Evolutionary conservation across 2,797 vertebrate species (phyloP), one percentile per base, ranked within the genome.

Genomic region (Sphenopsis melanotis): DNA sequence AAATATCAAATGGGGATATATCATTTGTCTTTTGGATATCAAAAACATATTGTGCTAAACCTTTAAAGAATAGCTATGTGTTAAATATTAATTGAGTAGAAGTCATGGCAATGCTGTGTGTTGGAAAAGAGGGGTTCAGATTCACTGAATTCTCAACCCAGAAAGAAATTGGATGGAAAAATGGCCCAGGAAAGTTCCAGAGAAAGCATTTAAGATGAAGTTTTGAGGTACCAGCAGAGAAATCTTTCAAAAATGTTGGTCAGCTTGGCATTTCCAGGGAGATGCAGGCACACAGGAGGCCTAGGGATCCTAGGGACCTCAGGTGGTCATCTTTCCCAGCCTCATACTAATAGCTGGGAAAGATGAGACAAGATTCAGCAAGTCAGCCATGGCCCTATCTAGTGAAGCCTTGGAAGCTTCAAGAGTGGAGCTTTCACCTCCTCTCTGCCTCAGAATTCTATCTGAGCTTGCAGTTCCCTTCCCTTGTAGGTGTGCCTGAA

Each of bases 241-340:
- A 75, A 29, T 59, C 4, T 66, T 90, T 60, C 19, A 69, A 65
- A 91, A 69, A 7, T 53, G 4, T 65, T 72, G 10, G 13, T 39
- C 17, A 61, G 3, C 21, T 61, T 87, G 26, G 2, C 3, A 20
- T 75, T 94, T 89, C n/a, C 18, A 60, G 9, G 26, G 4, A 63
- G 0, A 7, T 39, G 27, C 3, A 46, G 15, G n/a, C 5, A 64
- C 17, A n/a, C 8, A n/a, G 32, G 15, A 41, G 8, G 12, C 55
- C 16, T n/a, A 30, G 27, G 8, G 9, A 52, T 55, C 26, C 17
- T 78, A 20, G 4, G 8, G 8, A 52, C 3, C 2, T 63, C 60
- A 41, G 52, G 9, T 63, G 3, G 26, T 55, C 18, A 10, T 30
- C 11, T 84, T 79, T 50, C 16, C 14, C 20, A 52, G 20, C 2